Evolutionary conservation across 2,113 vertebrate genomes (phyloP).

Genomic region (Solea solea): DNA sequence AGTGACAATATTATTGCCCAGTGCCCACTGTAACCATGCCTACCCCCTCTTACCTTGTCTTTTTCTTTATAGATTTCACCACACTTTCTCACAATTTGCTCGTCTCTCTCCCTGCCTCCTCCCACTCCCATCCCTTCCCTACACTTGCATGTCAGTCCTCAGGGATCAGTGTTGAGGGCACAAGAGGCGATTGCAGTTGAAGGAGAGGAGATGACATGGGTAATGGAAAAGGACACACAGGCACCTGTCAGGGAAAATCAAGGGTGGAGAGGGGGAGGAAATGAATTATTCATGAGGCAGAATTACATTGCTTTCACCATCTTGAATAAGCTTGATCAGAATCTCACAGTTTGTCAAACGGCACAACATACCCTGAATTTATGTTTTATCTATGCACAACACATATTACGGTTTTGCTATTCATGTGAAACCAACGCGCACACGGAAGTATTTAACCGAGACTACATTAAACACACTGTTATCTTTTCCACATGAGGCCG

Average conservation of each 20-base stretch:
- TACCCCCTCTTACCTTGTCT: conserved; percentile 17
- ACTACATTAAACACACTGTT: not conserved
- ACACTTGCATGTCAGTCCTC: conserved; percentile 63
- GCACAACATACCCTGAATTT: conserved; percentile 12
- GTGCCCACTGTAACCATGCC: not conserved
- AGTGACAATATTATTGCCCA: not conserved
- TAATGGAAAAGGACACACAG: conserved; percentile 76
- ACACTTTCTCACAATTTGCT: conserved; percentile 3
- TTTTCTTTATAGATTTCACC: conserved; percentile 33
- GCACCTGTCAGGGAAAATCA: conserved; percentile 76
- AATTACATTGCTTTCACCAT: conserved; percentile 68
- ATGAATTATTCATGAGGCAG: conserved; percentile 70
- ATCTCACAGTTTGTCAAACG: conserved; percentile 45
- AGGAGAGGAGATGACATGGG: conserved; percentile 77
- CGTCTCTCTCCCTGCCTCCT: not conserved
- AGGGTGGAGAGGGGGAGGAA: conserved; percentile 47
- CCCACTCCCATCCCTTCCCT: conserved; percentile 27
- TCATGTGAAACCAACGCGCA: not conserved
- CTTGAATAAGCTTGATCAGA: conserved; percentile 62
- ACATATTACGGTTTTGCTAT: not conserved
- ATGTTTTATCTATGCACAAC: not conserved
- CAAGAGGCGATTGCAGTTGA: conserved; percentile 72
- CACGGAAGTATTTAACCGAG: not conserved
- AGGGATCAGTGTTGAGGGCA: conserved; percentile 69
- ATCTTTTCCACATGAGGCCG: not conserved